Conservation (phyloP, 2,888 invertebrate species). For the Mythimna lalbum region DNA sequence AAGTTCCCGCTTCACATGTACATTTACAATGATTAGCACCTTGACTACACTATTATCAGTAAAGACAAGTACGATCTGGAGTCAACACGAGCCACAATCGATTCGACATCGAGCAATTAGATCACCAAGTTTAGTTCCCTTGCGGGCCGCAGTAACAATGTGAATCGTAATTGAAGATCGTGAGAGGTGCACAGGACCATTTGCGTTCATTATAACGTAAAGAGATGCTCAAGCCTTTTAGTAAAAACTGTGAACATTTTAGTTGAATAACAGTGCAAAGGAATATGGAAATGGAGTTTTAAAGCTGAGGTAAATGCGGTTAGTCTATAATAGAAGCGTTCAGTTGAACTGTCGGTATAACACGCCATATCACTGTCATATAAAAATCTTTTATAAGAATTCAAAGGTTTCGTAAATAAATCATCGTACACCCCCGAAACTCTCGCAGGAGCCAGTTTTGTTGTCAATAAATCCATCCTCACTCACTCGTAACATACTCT, state of each 20-base stretch:
- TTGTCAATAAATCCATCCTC: conserved; percentile 80
- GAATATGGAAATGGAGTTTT: conserved; percentile 11
- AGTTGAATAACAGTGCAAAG: conserved; percentile 7
- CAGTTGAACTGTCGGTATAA: conserved; percentile 17
- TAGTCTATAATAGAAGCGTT: background rate
- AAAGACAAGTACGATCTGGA: conserved; percentile 48
- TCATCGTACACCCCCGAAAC: conserved; percentile 52
- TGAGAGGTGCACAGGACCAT: conserved; percentile 52
- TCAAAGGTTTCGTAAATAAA: conserved; percentile 53
- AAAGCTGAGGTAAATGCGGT: background rate
- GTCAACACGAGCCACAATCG: conserved; percentile 63
- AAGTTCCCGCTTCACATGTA: background rate
- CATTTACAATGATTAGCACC: conserved; percentile 28
- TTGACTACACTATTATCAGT: conserved; percentile 52
- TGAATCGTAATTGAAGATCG: conserved; percentile 63
- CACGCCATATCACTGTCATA: conserved; percentile 39
- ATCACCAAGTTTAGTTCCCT: conserved; percentile 65
- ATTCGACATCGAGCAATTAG: conserved; percentile 66
- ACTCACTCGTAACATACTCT: conserved; percentile 76
- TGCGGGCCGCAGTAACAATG: conserved; percentile 62
- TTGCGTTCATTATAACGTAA: conserved; percentile 57
- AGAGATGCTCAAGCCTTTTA: conserved; percentile 49
- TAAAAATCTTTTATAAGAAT: conserved; percentile 40
- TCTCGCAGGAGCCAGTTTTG: conserved; percentile 66
- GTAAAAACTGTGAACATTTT: conserved; percentile 25